phyloP scores from a whole-genome alignment of 2,797 vertebrate species.

The Rhynchonycteris naso region DNA sequence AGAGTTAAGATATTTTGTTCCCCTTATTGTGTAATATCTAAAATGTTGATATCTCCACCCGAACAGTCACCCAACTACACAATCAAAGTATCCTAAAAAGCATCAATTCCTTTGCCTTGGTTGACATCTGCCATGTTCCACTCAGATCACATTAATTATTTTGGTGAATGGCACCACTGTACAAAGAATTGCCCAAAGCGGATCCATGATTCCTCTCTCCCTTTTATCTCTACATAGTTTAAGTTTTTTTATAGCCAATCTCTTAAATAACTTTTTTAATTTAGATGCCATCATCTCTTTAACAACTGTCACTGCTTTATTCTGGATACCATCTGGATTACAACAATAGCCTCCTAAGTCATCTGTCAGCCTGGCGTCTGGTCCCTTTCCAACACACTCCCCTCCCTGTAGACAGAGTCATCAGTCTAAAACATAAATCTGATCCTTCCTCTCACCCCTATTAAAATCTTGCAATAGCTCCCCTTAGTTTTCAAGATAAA shows the following conservation, averaged over 20 bases:
- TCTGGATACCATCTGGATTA: slow-evolving; percentile 46
- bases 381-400: slow-evolving; percentile 5
- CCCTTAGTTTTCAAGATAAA: slow-evolving; percentile 74
- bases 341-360: slow-evolving; percentile 13
- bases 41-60: not conserved
- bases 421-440: slow-evolving; percentile 54
- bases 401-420: not conserved
- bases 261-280: slow-evolving; percentile 30
- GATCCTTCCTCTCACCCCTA: not conserved
- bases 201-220: not conserved
- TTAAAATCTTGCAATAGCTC: slow-evolving; percentile 65
- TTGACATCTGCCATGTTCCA: not conserved
- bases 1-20: not conserved
- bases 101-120: not conserved
- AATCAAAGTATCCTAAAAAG: not conserved
- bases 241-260: not conserved
- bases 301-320: slow-evolving; percentile 1
- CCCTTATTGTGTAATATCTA: not conserved
- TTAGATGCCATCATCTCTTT: not conserved
- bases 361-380: slow-evolving; percentile 4
- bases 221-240: not conserved
- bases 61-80: not conserved
- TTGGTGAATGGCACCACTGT: not conserved
- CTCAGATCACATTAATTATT: not conserved
- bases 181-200: not conserved